Percentiles rank a stretch among this genome's conserved stretches.
phyloP scores from a whole-genome alignment of 2,113 vertebrate genomes.

The Dunckerocampus dactyliophorus region DNA sequence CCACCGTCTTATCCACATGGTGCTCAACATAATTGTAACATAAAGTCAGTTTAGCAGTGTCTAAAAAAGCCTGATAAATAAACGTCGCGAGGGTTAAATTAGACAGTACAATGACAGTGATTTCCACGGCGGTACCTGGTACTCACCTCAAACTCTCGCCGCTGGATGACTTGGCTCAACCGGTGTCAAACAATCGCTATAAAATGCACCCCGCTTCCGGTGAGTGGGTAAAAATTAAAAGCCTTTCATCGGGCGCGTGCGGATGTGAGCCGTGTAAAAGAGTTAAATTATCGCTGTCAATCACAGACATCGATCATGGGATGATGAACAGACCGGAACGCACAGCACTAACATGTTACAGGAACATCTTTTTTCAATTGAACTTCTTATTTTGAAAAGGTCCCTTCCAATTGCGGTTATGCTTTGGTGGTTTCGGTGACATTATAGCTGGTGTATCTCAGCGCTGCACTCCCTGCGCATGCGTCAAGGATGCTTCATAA shows the following conservation, averaged over 20 bases:
- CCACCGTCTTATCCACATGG: neutral
- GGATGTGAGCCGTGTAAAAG: too few species aligned
- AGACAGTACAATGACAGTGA: neutral
- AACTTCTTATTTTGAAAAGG: constrained; percentile 21
- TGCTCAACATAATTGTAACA: neutral
- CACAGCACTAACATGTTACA: neutral
- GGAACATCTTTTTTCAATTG: neutral
- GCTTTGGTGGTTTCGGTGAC: neutral
- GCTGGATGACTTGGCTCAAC: constrained; percentile 17
- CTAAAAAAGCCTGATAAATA: neutral
- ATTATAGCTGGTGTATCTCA: neutral
- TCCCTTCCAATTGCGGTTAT: neutral
- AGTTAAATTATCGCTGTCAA: neutral
- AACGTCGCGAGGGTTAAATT: neutral
- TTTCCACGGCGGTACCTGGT: constrained; percentile 38
- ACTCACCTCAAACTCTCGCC: constrained; percentile 52
- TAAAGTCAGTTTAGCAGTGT: neutral
- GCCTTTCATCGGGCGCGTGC: too few species aligned
- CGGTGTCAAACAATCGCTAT: constrained; percentile 4
- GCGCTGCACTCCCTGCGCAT: constrained; percentile 38
- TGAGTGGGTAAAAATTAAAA: constrained; percentile 6
- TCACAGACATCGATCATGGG: too few species aligned
- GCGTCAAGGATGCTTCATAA: constrained; percentile 45
- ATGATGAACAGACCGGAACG: neutral
- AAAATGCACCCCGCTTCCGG: constrained; percentile 18